phyloP scores from a whole-genome alignment of 2,113 vertebrate genomes.

The Phasianus colchicus region DNA sequence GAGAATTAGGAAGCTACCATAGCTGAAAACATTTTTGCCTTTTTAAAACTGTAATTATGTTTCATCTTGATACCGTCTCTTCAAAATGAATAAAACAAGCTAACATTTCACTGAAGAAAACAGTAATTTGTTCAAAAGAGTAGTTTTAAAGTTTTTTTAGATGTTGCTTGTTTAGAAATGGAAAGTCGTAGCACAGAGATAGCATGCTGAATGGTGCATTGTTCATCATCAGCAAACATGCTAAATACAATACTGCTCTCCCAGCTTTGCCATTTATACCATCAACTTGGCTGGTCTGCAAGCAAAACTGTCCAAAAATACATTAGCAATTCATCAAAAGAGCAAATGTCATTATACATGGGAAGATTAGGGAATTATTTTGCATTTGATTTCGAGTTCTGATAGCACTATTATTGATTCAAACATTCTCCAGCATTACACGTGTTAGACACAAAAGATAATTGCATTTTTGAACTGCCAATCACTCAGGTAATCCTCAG shows the following conservation, averaged over 20 bases:
- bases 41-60: background rate
- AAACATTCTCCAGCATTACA: constrained; percentile 75
- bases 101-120: background rate
- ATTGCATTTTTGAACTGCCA: constrained; percentile 83
- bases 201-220: background rate
- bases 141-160: background rate
- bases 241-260: background rate
- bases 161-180: background rate
- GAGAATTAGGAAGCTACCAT: background rate
- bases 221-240: constrained; percentile 21
- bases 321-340: constrained; percentile 86
- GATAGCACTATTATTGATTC: constrained; percentile 88
- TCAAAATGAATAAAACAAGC: constrained; percentile 12
- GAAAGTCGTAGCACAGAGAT: background rate
- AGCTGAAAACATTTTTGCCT: background rate
- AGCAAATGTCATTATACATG: constrained; percentile 81
- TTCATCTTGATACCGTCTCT: background rate
- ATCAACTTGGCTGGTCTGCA: constrained; percentile 34
- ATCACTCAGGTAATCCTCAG: constrained; percentile 76
- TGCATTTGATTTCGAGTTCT: constrained; percentile 88
- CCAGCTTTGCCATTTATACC: constrained; percentile 16
- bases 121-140: constrained; percentile 6
- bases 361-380: constrained; percentile 82
- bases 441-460: constrained; percentile 82
- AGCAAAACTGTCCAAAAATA: constrained; percentile 69